Percentiles rank a stretch among this genome's conserved stretches.
phyloP scores from a whole-genome alignment of 2,888 invertebrate genomes.

The Serripes groenlandicus region DNA sequence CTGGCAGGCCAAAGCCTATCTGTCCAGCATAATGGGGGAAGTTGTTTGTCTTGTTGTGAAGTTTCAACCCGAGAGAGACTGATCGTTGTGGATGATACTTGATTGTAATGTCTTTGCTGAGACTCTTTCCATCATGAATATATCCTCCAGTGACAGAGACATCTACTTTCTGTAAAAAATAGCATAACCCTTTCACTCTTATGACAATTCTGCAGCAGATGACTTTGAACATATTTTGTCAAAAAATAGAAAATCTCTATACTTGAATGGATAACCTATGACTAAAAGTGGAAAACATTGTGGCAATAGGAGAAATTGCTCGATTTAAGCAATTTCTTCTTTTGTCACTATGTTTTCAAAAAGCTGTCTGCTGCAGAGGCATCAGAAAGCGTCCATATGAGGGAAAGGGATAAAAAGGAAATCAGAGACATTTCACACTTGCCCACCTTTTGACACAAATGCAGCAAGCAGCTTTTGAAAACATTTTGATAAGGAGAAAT shows the following conservation, averaged over 20 bases:
- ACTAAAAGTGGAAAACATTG: neutral
- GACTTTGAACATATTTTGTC: neutral
- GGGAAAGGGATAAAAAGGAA: no score
- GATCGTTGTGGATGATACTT: constrained; percentile 67
- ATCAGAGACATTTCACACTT: no score
- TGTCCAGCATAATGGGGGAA: constrained; percentile 58
- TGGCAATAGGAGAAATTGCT: neutral
- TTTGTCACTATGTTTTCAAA: no score
- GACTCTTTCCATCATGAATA: constrained; percentile 52
- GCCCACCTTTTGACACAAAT: no score
- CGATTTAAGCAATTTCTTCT: no score
- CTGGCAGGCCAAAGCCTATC: constrained; percentile 46
- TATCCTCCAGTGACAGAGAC: constrained; percentile 65
- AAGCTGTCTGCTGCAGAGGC: no score
- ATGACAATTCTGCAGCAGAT: neutral
- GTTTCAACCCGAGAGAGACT: constrained; percentile 45
- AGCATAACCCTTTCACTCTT: neutral
- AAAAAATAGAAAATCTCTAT: neutral
- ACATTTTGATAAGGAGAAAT: no score
- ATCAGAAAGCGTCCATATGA: no score
- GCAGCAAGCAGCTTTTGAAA: no score
- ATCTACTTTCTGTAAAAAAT: constrained; percentile 67
- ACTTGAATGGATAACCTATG: no score
- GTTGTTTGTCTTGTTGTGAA: constrained; percentile 52
- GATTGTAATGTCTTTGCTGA: constrained; percentile 58